A percentile compares a stretch with the other conserved stretches of the same genome.
Conservation (phyloP, 2,888 invertebrate species). For the Apodemia duryi region DNA sequence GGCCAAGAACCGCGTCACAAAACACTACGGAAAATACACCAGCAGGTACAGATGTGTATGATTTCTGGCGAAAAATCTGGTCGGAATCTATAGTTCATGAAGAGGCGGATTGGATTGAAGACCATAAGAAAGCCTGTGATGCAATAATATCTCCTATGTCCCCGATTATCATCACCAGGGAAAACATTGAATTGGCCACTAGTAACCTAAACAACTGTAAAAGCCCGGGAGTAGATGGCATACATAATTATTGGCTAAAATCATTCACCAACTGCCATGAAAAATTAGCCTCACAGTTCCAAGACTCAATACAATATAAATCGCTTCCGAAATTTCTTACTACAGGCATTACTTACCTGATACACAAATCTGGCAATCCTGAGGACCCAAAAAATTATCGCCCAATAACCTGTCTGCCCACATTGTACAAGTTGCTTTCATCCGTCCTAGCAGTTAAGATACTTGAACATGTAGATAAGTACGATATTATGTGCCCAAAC, state of each 20-base stretch:
- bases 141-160: not conserved
- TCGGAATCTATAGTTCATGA: not conserved
- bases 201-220: not conserved
- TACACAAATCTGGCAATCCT: not conserved
- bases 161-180: not conserved
- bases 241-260: constrained; percentile 16
- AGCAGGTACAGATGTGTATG: not conserved
- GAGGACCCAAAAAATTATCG: constrained; percentile 8
- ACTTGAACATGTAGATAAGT: not conserved
- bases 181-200: not conserved
- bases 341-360: not conserved
- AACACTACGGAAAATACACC: not conserved
- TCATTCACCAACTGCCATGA: constrained; percentile 14
- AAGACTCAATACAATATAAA: not conserved
- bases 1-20: not conserved
- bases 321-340: constrained; percentile 16
- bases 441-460: not conserved
- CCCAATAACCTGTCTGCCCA: not conserved
- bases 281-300: constrained; percentile 7
- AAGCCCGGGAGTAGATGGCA: constrained; percentile 10
- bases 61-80: constrained; percentile 14
- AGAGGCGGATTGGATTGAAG: constrained; percentile 6
- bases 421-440: not conserved
- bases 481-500: not conserved
- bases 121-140: not conserved